Conservation (phyloP, 2,797 vertebrate species). For the Eutrigla gurnardus region DNA sequence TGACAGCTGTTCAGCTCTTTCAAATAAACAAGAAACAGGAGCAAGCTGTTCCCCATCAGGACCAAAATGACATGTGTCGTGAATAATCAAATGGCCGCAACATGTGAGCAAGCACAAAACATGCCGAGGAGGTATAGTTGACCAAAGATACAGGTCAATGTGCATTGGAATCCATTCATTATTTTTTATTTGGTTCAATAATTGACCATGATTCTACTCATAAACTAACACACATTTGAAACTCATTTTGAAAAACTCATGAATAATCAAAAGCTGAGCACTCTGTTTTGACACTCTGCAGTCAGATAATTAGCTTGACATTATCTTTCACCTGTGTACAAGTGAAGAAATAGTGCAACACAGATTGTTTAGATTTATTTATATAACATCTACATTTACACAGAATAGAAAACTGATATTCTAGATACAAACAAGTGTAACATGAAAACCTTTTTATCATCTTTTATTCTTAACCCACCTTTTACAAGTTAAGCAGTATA, state of each 20-base stretch:
- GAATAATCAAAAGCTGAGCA: conserved; percentile 71
- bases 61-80: conserved; percentile 66
- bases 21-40: conserved; percentile 70
- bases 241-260: conserved; percentile 47
- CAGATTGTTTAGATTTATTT: conserved; percentile 40
- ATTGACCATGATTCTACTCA: conserved; percentile 38
- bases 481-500: background rate
- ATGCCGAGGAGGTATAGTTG: conserved; percentile 35
- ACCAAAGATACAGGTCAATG: conserved; percentile 24
- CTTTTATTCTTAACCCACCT: background rate
- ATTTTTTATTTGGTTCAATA: conserved; percentile 35
- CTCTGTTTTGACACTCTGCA: conserved; percentile 62
- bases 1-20: conserved; percentile 78
- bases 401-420: conserved; percentile 13
- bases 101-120: conserved; percentile 26
- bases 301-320: conserved; percentile 79
- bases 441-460: background rate
- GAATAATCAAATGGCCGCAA: conserved; percentile 62
- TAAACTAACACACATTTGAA: conserved; percentile 48
- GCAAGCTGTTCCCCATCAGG: conserved; percentile 75
- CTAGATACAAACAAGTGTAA: background rate
- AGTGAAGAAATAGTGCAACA: conserved; percentile 47
- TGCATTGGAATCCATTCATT: conserved; percentile 25
- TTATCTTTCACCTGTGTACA: conserved; percentile 76
- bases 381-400: conserved; percentile 7